Base-by-base conservation (phyloP, 2,797 vertebrate genomes). In the Melanotaenia nigrans region DNA sequence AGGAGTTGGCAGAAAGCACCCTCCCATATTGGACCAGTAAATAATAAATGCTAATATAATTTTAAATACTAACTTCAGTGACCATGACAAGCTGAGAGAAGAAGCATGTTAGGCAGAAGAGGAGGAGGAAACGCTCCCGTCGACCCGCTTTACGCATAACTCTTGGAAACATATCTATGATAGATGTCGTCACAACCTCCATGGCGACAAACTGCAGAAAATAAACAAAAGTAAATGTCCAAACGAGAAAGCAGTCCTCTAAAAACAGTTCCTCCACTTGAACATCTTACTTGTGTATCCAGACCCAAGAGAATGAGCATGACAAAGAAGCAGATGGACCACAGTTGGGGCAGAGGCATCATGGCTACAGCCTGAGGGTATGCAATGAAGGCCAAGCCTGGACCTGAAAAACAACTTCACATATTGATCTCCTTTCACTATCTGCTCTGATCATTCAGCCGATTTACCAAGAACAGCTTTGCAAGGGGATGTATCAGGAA, bases 301-400 rank as follows among this genome's bases (percentile, higher is more conserved):
- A 99, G 91, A 33, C 96, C 96, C 75, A 98, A 71, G 81, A 98
- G 95, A 77, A 97, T 89, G 76, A 97, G 85, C 96, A 97, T 97
- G 70, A 96, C 58, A 82, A 98, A 98, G 92, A 98, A 97, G 61
- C 96, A 95, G 82, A 95, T 91, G 64, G 96, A 95, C 96, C 97
- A 98, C 64, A 98, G 90, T 66, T 96, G 96, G 76, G 96, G 96
- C 24, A 94, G 75, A 0, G 96, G 96, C 96, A 97, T 98, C 96
- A 98, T 92, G 2, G 96, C 96, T 45, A 97, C 92, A 22, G 96
- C 96, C 64, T 95, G 95, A 53, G 97, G 97, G 76, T 96, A 98
- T 0, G 95, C 96, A 7, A 97, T 96, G 88, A 97, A 98, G 0
- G 95, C 97, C 88, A 99, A 86, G 0, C 97, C 97, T n/a, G 97